Evolutionary conservation across 2,797 vertebrate genomes (phyloP), one percentile per base, ranked within the genome.

Genomic region (Acanthurus lineatus): DNA sequence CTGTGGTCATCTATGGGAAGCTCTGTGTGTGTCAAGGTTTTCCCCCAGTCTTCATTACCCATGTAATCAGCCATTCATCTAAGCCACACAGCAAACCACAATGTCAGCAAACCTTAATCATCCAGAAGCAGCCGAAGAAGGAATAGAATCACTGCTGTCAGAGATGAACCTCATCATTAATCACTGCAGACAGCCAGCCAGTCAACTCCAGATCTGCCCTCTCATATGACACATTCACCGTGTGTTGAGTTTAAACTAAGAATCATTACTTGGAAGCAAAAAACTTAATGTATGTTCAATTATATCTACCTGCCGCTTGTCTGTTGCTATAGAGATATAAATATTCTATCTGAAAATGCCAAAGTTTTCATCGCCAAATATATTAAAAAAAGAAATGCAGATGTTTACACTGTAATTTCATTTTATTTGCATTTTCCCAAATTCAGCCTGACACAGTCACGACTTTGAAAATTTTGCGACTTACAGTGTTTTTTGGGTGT

Each of bases 1-100:
- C 9, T 38, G 45, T 38, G 53, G 47, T 66, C 35, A 64, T 53
- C 32, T 52, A 25, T 25, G 9, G 5, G 49, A n/a, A 22, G 52
- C 38, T 74, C 45, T 69, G 25, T 66, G 61, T n/a, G 54, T 6
- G 9, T 40, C 52, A 70, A 62, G 73, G 79, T n/a, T 89, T 86
- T 83, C 81, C 75, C 76, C 72, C 76, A 81, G 81, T 84, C 75
- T 72, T 76, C 69, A 74, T 90, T 90, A 87, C 85, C 88, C 81
- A 79, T 91, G 90, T 89, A 92, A 92, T 89, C 84, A 92, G 71
- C 59, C 71, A 70, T 35, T 83, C 72, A 79, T 89, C 88, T 84
- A 86, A 92, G 83, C 88, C 88, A 83, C 85, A 86, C 73, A 81
- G 62, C 69, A 75, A 70, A 91, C 92, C 91, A 81, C 91, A 87